Evolutionary conservation across 1,140 invertebrate genomes (phyloP).

Genomic region (Micrasema longulum): DNA sequence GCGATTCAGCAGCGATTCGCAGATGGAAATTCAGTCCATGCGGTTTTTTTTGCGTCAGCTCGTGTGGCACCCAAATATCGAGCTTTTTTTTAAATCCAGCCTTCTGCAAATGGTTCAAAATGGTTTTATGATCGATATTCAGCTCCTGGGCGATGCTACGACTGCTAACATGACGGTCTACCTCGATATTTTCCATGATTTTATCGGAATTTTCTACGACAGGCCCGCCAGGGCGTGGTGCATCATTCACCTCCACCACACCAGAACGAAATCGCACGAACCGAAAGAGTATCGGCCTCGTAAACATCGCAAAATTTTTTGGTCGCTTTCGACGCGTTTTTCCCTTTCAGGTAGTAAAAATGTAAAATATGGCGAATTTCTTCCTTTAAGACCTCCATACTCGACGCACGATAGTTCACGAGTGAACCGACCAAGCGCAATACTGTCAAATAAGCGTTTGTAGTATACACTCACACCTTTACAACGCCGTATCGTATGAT

Average conservation of each 20-base stretch:
- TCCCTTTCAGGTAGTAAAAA: slow-evolving; percentile 14
- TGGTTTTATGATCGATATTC: slow-evolving; percentile 24
- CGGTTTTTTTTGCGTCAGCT: slow-evolving; percentile 9
- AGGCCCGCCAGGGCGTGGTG: too few relatives aligned
- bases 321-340: slow-evolving; percentile 1
- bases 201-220: too few relatives aligned
- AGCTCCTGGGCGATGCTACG: slow-evolving; percentile 17
- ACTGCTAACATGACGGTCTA: slow-evolving; percentile 19
- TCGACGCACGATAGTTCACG: slow-evolving; percentile 37
- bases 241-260: too few relatives aligned
- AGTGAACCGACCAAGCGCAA: slow-evolving; percentile 50
- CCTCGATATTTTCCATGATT: slow-evolving; percentile 12
- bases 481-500: slow-evolving; percentile 6
- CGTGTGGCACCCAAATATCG: not conserved
- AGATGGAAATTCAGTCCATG: not conserved
- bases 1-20: not conserved
- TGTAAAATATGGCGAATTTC: slow-evolving; percentile 21
- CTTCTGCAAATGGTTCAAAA: slow-evolving; percentile 12
- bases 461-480: slow-evolving; percentile 9
- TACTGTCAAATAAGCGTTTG: slow-evolving; percentile 21
- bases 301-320: too few relatives aligned
- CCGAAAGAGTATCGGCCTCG: too few relatives aligned
- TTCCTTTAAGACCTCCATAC: slow-evolving; percentile 26
- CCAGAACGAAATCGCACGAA: too few relatives aligned
- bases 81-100: slow-evolving; percentile 18